Base-by-base conservation (phyloP, 1,140 invertebrate species). In the Leptestheria dahalacensis region DNA sequence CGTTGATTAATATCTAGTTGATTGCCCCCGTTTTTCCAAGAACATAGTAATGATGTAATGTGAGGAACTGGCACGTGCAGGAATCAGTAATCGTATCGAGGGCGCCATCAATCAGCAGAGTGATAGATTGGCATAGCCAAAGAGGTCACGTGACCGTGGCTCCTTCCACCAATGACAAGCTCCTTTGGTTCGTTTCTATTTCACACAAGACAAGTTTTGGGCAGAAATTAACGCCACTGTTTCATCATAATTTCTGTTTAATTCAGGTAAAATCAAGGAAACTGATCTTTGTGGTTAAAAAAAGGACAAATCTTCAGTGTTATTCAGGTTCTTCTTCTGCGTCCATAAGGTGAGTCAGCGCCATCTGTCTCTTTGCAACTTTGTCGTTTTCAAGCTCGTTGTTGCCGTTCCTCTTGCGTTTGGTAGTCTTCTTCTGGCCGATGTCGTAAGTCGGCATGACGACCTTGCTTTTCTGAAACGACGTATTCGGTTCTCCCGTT, bases 401-500 rank as follows among this genome's bases (percentile, higher is more conserved):
- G 61, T 64, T 62, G 50, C 1, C 18, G 12, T 11, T 2, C 21
- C 25, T 29, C 28, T 73, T 75, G 63, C 66, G 71, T 54, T 65
- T 62, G 65, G 74, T 78, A 65, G 80, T 78, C 61, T 75, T 71
- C 66, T 75, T 77, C 26, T 78, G 71, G n/a, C 85, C 85, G 60
- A 88, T 78, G n/a, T 85, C 77, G 75, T 86, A 86, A 68, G 87
- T 84, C 2, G 85, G 84, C 80, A 87, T 83, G 2, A 86, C 72
- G 33, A 86, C 59, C 70, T 84, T 86, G 60, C 77, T 81, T 75
- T 79, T 66, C 75, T 78, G 62, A 83, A 41, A 81, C 55, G 74
- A 67, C 10, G 77, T 68, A 65, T 77, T 79, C 18, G 75, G 66
- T 24, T 74, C 66, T 41, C 72, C 67, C 20, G 70, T 2, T n/a